Conservation (phyloP, 2,888 invertebrate species). For the Drosophila eohydei region DNA sequence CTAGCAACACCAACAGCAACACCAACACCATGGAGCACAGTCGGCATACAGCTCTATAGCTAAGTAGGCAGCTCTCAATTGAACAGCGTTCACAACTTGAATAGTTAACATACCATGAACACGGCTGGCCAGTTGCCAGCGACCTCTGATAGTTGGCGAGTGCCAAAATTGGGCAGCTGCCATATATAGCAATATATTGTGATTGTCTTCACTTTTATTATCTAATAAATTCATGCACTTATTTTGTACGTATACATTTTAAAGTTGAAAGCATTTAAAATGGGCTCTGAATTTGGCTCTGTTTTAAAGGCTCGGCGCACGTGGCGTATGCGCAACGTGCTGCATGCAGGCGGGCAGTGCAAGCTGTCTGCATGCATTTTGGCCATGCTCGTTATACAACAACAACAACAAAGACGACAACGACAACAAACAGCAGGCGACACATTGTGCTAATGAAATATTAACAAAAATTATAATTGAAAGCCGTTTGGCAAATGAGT, state of each 20-base stretch:
- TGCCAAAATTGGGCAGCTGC: not conserved
- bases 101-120: constrained; percentile 56
- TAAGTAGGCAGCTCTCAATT: constrained; percentile 44
- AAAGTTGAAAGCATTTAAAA: not conserved
- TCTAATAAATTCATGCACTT: not conserved
- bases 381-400: constrained; percentile 39
- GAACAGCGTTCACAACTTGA: constrained; percentile 45
- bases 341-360: not conserved
- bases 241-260: not conserved
- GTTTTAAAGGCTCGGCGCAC: constrained; percentile 39
- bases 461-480: constrained; percentile 84
- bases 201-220: constrained; percentile 3
- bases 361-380: constrained; percentile 53
- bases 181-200: not conserved
- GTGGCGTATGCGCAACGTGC: constrained; percentile 57
- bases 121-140: constrained; percentile 30
- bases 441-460: constrained; percentile 83
- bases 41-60: constrained; percentile 1
- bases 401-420: constrained; percentile 22
- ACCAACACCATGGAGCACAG: constrained; percentile 21
- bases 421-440: constrained; percentile 33
- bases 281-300: not conserved
- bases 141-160: not conserved
- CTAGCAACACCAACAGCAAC: constrained; percentile 35
- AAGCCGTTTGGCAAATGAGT: constrained; percentile 80